phyloP scores from a whole-genome alignment of 2,113 vertebrate genomes.

The Xiphias gladius region DNA sequence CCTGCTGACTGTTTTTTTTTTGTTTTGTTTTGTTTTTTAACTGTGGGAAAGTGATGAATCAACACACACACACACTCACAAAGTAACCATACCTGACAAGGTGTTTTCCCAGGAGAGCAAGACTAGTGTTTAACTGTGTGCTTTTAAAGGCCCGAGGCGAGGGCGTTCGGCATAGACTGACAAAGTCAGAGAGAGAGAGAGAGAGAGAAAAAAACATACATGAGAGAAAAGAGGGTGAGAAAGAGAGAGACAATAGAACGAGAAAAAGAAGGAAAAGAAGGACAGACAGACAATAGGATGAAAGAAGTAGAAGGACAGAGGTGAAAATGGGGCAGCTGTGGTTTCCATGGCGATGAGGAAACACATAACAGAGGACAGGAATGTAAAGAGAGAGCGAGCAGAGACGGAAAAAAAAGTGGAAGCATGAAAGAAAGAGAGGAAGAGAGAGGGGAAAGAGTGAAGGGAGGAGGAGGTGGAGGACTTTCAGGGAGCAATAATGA shows the following conservation, averaged over 20 bases:
- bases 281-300: not conserved
- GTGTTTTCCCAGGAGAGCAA: slow-evolving; percentile 18
- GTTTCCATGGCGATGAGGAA: slow-evolving; percentile 46
- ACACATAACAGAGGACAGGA: slow-evolving; percentile 51
- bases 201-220: not conserved
- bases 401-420: not conserved
- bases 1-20: no score
- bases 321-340: slow-evolving; percentile 6
- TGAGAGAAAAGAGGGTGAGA: not conserved
- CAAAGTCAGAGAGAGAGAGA: not conserved
- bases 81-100: slow-evolving; percentile 11
- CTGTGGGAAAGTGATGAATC: no score
- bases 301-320: not conserved
- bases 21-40: no score
- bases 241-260: not conserved
- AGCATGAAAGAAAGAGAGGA: not conserved
- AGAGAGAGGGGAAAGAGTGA: no score
- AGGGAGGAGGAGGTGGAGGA: not conserved
- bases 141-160: not conserved
- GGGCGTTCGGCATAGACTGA: slow-evolving; percentile 16
- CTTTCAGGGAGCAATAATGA: not conserved
- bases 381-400: slow-evolving; percentile 38
- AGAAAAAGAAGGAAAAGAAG: not conserved
- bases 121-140: not conserved
- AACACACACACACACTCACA: not conserved